Evolutionary conservation across 2,888 invertebrate species (phyloP).

Genomic region (Caenorhabditis angaria): DNA sequence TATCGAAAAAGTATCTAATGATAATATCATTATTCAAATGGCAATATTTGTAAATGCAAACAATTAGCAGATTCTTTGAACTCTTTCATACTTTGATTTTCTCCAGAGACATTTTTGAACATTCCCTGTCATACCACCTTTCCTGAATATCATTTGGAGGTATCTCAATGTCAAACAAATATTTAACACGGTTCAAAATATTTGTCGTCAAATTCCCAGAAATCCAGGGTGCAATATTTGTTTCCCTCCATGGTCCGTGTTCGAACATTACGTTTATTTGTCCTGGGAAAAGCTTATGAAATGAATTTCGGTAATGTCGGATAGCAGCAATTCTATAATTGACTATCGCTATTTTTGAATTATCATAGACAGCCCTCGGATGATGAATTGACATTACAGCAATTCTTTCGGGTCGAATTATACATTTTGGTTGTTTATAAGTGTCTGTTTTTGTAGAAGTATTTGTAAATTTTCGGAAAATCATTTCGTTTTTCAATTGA

Average conservation of each 20-base stretch:
- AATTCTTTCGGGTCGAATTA: constrained; percentile 19
- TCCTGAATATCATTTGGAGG: too few relatives aligned
- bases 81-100: neutral
- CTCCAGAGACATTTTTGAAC: neutral
- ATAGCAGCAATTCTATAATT: neutral
- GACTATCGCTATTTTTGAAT: neutral
- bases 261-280: neutral
- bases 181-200: constrained; percentile 13
- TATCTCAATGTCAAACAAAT: constrained; percentile 9
- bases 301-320: constrained; percentile 12
- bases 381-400: constrained; percentile 8
- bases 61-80: too few relatives aligned
- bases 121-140: neutral
- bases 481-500: constrained; percentile 12
- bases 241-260: neutral
- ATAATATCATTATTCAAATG: too few relatives aligned
- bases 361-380: neutral
- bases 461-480: constrained; percentile 8
- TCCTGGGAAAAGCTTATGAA: neutral
- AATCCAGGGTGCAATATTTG: constrained; percentile 6
- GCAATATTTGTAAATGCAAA: too few relatives aligned
- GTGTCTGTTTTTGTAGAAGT: neutral
- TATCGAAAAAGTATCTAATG: too few relatives aligned
- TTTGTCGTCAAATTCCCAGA: constrained; percentile 6
- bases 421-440: neutral